Conservation (phyloP, 2,113 vertebrate genomes). For the Clinocottus analis region DNA sequence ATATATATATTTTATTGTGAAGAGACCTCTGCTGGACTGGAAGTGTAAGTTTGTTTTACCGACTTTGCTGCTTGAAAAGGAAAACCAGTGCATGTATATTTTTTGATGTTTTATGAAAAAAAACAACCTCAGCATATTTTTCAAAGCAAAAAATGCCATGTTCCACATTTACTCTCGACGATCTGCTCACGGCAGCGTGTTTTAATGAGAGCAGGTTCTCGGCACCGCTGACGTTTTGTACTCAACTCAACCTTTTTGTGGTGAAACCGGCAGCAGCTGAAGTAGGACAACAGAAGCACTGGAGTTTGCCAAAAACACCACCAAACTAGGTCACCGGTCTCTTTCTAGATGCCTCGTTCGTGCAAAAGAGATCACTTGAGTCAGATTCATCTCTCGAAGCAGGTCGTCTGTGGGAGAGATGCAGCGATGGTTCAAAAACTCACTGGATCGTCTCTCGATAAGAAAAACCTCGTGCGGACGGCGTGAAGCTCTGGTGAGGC, state of each 20-base stretch:
- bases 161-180: neutral
- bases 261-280: slow-evolving; percentile 52
- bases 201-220: slow-evolving; percentile 46
- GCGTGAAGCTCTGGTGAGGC: slow-evolving; percentile 38
- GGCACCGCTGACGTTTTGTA: neutral
- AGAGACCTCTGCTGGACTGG: neutral
- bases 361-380: slow-evolving; percentile 24
- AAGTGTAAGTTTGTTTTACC: slow-evolving; percentile 37
- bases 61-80: neutral
- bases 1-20: neutral
- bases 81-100: too few species aligned
- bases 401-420: neutral
- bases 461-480: neutral
- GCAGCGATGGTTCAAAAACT: too few species aligned
- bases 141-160: slow-evolving; percentile 1
- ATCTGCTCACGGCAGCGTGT: slow-evolving; percentile 37
- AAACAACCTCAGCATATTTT: slow-evolving; percentile 38
- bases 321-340: slow-evolving; percentile 79
- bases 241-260: slow-evolving; percentile 41
- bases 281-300: slow-evolving; percentile 58
- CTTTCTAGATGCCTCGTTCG: slow-evolving; percentile 41
- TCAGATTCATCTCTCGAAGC: neutral
- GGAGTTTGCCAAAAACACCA: slow-evolving; percentile 57
- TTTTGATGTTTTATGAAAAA: neutral
- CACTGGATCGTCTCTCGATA: neutral